Conservation (phyloP, 2,113 vertebrate species). For the Erinaceus europaeus region DNA sequence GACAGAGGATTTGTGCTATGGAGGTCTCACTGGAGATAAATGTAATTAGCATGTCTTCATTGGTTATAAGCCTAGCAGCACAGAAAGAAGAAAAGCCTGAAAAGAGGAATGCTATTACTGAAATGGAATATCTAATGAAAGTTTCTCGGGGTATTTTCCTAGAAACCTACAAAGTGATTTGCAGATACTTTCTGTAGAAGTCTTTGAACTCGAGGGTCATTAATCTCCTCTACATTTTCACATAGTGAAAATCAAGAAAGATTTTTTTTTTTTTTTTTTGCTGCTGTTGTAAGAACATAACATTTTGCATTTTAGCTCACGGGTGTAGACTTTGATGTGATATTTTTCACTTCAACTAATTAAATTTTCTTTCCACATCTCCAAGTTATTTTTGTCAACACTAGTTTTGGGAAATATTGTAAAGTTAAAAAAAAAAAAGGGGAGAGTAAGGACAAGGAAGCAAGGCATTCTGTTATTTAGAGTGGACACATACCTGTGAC, state of each 20-base stretch:
- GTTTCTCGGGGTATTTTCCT: background rate
- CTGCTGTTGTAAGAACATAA: conserved; percentile 41
- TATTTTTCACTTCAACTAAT: conserved; percentile 48
- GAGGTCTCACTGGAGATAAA: background rate
- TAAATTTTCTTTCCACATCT: conserved; percentile 31
- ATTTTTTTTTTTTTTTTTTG: too few relatives aligned
- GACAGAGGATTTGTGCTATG: background rate
- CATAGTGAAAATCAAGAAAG: conserved; percentile 16
- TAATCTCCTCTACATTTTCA: conserved; percentile 5
- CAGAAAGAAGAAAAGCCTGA: background rate
- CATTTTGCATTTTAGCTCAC: conserved; percentile 54
- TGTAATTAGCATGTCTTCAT: background rate
- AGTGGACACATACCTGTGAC: background rate
- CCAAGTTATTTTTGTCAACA: conserved; percentile 25
- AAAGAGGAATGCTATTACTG: background rate
- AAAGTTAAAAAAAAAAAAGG: background rate
- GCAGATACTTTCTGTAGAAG: conserved; percentile 20
- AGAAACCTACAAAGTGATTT: conserved; percentile 40
- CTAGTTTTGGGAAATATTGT: conserved; percentile 4
- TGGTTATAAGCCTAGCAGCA: background rate
- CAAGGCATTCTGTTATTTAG: too few relatives aligned
- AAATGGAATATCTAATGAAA: conserved; percentile 24
- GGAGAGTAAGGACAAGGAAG: background rate
- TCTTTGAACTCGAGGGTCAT: conserved; percentile 41
- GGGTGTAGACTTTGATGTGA: conserved; percentile 18